Base-by-base conservation (phyloP, 2,888 invertebrate species). In the Formica aserva region DNA sequence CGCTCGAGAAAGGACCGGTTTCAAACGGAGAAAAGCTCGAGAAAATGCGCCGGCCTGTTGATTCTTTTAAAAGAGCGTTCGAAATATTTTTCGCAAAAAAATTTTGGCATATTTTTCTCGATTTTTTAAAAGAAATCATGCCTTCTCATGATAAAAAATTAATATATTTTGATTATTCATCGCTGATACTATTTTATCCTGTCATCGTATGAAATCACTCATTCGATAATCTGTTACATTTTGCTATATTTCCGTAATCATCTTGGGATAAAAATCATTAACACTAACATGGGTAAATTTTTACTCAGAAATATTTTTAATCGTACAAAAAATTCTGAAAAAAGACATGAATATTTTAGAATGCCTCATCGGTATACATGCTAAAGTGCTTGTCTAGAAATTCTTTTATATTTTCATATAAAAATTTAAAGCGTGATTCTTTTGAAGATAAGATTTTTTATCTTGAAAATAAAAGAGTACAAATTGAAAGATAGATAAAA, bases 1-100 rank as follows among this genome's bases (percentile, higher is more conserved):
- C 84, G 85, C 82, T 83, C 84, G 81, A 83, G 80, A 78, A 88
- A 90, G 66, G 85, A 84, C 8, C 85, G 74, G 41, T 3, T 52
- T 77, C 67, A 72, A 65, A 65, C 81, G 83, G 88, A 90, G 90
- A 91, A 91, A 89, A 90, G 86, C 85, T 81, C 85, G 86, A 87
- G 88, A 90, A 89, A 88, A 86, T 83, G 48, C 71, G 63, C 48
- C 45, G 75, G 29, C 83, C 72, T 63, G 77, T 15, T 5, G 45
- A 45, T 29, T 11, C 18, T 75, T 74, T 41, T 11, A 60, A 72
- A 60, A 26, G n/a, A 3, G 41, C 13, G 26, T 72, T 38, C 13
- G 6, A 29, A 38, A 60, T 38, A 60, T 60, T 41, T 57, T 60
- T 26, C 22, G 13, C 29, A 38, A 26, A 41, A 35, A 5, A 72